Base-by-base conservation (phyloP, 1,140 invertebrate species). In the Hycleus phaleratus region DNA sequence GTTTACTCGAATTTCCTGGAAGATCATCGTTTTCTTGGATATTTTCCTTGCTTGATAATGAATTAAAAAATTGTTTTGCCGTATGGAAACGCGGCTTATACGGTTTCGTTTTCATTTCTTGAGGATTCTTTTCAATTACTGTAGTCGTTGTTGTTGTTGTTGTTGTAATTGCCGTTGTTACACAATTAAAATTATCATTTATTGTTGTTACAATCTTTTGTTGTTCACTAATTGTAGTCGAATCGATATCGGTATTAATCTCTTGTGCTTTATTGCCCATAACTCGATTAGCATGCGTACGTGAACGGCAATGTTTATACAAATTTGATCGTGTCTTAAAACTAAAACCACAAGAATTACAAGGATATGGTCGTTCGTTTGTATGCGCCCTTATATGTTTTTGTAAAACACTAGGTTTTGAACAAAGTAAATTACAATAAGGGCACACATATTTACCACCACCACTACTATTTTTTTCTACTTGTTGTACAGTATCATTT, bases 261-360 rank as follows among this genome's bases (percentile, higher is more conserved):
- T 62, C 57, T 24, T 65, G 12, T 39, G 62, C 62, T 45, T 70
- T 71, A 45, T 68, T 72, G 1, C 71, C 72, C 64, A 72, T 66
- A 6, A 72, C 66, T 9, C 71, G 56, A 57, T 88, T 79, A 24
- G 84, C 82, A 68, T 95, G 92, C 10, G 91, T 84, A 60, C 90
- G 78, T 1, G 92, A 76, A 46, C 86, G 81, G 66, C 88, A 86
- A 71, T 96, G 93, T 73, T 95, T 96, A 72, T 93, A 93, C 54
- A 95, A 78, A 73, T 96, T 96, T 64, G 91, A 94, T 70, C 92
- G 92, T 2, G 93, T 96, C 74, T 96, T 96, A 76, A 95, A 95
- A 52, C 90, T 88, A 73, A 95, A 91, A 49, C 90, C 91, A 73
- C 93, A 96, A 24, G 85, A 84, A 46, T 81, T 75, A 76, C 93